phyloP scores from a whole-genome alignment of 2,888 invertebrate genomes.

The Synergus gifuensis region DNA sequence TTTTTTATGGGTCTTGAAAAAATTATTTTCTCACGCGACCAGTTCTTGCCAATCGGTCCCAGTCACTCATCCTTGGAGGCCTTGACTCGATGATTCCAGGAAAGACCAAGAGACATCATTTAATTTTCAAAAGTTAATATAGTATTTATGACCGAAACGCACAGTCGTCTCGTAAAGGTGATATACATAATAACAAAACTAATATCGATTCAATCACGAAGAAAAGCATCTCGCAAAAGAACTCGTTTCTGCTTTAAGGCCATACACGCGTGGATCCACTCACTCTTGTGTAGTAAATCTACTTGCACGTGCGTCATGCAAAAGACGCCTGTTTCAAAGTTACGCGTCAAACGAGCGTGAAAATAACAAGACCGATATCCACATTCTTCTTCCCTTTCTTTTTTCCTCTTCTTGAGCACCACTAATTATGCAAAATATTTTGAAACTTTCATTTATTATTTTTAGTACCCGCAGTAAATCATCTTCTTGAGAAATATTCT shows the following conservation, averaged over 20 bases:
- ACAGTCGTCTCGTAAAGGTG: conserved; percentile 17
- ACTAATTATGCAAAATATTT: conserved; percentile 7
- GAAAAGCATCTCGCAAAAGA: background rate
- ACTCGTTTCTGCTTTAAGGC: conserved; percentile 18
- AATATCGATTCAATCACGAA: conserved; percentile 24
- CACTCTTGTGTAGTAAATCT: background rate
- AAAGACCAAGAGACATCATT: conserved; percentile 21
- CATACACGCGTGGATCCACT: conserved; percentile 3
- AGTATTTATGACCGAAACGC: conserved; percentile 24
- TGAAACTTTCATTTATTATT: background rate
- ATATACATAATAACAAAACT: conserved; percentile 30
- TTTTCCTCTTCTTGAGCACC: background rate
- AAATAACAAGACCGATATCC: conserved; percentile 28
- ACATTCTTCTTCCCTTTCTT: background rate
- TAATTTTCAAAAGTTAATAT: conserved; percentile 26
- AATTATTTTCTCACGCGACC: conserved; percentile 39
- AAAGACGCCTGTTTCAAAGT: conserved; percentile 13
- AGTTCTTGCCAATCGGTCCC: conserved; percentile 23
- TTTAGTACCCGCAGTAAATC: background rate
- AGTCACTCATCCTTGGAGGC: conserved; percentile 15
- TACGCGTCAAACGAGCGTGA: conserved; percentile 35
- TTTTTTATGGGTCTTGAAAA: conserved; percentile 3
- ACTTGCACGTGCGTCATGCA: conserved; percentile 13
- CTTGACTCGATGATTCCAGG: conserved; percentile 23
- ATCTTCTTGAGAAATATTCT: background rate